Evolutionary conservation across 2,888 invertebrate species (phyloP).

Genomic region (Drosophila mayaguana): DNA sequence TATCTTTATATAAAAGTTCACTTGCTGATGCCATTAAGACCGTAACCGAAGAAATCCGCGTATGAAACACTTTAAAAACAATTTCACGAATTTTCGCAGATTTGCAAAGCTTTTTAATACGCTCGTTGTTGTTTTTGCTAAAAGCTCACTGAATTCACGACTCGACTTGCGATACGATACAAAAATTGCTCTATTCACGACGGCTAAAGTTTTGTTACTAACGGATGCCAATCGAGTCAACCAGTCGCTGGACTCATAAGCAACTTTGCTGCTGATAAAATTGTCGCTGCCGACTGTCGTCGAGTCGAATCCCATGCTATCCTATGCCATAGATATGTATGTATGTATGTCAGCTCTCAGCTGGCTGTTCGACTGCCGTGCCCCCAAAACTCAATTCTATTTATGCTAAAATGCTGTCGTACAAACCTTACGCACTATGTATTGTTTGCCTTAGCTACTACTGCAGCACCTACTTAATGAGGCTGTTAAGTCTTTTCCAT

Average conservation of each 20-base stretch:
- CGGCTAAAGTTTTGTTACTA: constrained; percentile 75
- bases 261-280: constrained; percentile 32
- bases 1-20: constrained; percentile 79
- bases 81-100: constrained; percentile 65
- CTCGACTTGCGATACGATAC: constrained; percentile 44
- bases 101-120: constrained; percentile 56
- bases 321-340: not conserved
- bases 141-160: constrained; percentile 42
- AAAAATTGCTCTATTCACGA: constrained; percentile 65
- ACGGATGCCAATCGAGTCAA: constrained; percentile 39
- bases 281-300: constrained; percentile 36
- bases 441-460: not conserved
- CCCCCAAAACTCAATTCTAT: constrained; percentile 54
- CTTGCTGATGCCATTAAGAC: constrained; percentile 79
- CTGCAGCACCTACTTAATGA: not conserved
- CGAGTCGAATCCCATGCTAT: not conserved
- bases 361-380: constrained; percentile 48
- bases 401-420: constrained; percentile 21
- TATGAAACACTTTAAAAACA: constrained; percentile 22
- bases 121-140: constrained; percentile 20
- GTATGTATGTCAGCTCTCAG: constrained; percentile 21
- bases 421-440: not conserved
- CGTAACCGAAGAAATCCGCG: constrained; percentile 14
- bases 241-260: constrained; percentile 48
- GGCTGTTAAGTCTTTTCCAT: too few relatives aligned